Conservation (phyloP, 2,888 invertebrate species). For the Acronicta alni region DNA sequence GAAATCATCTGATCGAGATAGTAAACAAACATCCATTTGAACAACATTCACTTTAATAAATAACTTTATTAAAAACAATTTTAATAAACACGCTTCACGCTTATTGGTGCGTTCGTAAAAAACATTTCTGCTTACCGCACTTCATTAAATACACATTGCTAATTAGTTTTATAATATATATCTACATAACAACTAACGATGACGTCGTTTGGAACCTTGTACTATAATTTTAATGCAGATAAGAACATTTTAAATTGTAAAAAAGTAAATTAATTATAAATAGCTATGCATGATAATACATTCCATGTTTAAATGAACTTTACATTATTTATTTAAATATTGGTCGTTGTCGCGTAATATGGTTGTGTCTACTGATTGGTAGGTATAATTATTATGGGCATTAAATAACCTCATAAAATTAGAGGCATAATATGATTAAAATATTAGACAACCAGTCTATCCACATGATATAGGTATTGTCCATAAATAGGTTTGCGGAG, state of each 20-base stretch:
- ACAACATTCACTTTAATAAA: background rate
- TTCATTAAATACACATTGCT: slow-evolving; percentile 14
- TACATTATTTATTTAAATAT: too few relatives aligned
- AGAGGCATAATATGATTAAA: too few relatives aligned
- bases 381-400: too few relatives aligned
- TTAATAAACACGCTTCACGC: slow-evolving; percentile 1
- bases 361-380: too few relatives aligned
- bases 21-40: background rate
- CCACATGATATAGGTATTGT: too few relatives aligned
- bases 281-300: background rate
- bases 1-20: background rate
- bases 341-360: too few relatives aligned
- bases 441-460: too few relatives aligned
- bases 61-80: background rate
- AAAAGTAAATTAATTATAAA: background rate
- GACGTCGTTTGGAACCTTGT: slow-evolving; percentile 77
- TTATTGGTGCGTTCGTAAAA: slow-evolving; percentile 2
- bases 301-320: background rate
- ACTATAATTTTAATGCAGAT: slow-evolving; percentile 60
- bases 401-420: too few relatives aligned
- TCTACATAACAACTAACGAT: slow-evolving; percentile 57
- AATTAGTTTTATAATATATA: slow-evolving; percentile 27
- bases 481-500: too few relatives aligned
- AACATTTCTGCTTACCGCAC: slow-evolving; percentile 5
- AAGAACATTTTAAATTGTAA: slow-evolving; percentile 15